A percentile compares a stretch with the other conserved stretches of the same genome.
These are phyloP conservation scores for Perca schrenkii DNA, from an alignment of 2,113 vertebrate species.

Conservation along the genomic window DNA sequence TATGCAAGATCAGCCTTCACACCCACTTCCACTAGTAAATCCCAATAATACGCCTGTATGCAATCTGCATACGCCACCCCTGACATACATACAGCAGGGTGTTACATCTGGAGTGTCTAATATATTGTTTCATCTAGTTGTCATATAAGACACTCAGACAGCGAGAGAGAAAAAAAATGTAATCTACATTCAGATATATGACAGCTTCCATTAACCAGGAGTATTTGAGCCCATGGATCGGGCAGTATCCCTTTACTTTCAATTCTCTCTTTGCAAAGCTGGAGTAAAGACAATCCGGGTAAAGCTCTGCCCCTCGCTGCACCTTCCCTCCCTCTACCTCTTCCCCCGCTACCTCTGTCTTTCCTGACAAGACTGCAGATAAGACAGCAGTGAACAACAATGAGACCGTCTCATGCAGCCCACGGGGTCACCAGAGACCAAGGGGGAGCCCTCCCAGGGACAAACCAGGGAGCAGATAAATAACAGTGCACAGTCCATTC, in stretches of 20 bases:
- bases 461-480: slow-evolving; percentile 66
- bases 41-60: slow-evolving; percentile 29
- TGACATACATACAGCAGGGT: slow-evolving; percentile 11
- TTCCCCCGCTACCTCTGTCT: slow-evolving; percentile 30
- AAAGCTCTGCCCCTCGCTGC: slow-evolving; percentile 22
- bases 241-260: slow-evolving; percentile 33
- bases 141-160: slow-evolving; percentile 37
- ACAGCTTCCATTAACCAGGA: slow-evolving; percentile 51
- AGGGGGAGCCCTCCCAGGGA: slow-evolving; percentile 45
- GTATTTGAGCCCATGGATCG: slow-evolving; percentile 34
- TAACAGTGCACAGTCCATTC: slow-evolving; percentile 67
- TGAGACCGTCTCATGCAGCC: slow-evolving; percentile 44
- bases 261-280: slow-evolving; percentile 37
- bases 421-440: slow-evolving; percentile 48
- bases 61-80: slow-evolving; percentile 13
- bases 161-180: background rate
- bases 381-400: slow-evolving; percentile 63
- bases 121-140: slow-evolving; percentile 31
- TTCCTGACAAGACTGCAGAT: slow-evolving; percentile 72
- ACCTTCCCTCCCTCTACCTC: slow-evolving; percentile 16
- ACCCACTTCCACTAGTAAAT: slow-evolving; percentile 13
- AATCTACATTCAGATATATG: slow-evolving; percentile 61
- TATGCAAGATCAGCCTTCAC: slow-evolving; percentile 19
- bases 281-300: slow-evolving; percentile 49
- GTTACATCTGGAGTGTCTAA: slow-evolving; percentile 40